These are phyloP conservation scores for Caenorhabditis brenneri DNA, from an alignment of 1,140 invertebrate species.

Conservation along the genomic window DNA sequence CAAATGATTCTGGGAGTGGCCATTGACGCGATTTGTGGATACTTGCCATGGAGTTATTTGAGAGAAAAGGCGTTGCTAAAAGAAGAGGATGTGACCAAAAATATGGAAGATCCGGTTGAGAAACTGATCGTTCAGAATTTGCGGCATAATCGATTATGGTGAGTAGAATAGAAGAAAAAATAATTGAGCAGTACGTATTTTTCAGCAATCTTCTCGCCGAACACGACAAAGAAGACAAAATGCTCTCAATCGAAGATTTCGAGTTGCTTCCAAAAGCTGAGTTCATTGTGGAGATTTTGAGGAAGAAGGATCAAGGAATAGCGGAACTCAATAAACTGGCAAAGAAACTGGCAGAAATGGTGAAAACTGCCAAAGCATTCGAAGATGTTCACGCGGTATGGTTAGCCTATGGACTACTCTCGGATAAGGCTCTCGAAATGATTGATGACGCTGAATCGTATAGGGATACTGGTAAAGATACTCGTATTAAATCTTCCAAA, in stretches of 20 bases:
- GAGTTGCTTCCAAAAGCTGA: neutral
- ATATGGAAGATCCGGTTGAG: neutral
- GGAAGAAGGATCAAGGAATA: neutral
- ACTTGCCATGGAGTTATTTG: neutral
- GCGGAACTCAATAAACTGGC: neutral
- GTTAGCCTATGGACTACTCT: neutral
- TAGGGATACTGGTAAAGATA: neutral
- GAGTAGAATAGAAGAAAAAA: neutral
- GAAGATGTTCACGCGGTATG: neutral
- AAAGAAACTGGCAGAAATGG: neutral
- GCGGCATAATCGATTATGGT: conserved; percentile 7
- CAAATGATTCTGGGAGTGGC: neutral
- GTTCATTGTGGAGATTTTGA: neutral
- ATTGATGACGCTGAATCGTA: neutral
- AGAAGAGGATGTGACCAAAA: neutral
- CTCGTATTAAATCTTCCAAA: too few species aligned
- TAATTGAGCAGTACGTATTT: neutral
- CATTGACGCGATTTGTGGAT: conserved; percentile 1
- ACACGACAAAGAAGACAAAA: neutral
- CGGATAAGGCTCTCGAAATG: neutral
- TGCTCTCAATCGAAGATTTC: neutral
- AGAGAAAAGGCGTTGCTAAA: neutral
- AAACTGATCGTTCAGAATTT: neutral
- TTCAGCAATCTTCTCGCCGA: conserved; percentile 12
- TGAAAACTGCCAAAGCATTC: neutral